These are phyloP conservation scores for Lathamus discolor DNA, from an alignment of 2,113 vertebrate species.

Conservation along the genomic window DNA sequence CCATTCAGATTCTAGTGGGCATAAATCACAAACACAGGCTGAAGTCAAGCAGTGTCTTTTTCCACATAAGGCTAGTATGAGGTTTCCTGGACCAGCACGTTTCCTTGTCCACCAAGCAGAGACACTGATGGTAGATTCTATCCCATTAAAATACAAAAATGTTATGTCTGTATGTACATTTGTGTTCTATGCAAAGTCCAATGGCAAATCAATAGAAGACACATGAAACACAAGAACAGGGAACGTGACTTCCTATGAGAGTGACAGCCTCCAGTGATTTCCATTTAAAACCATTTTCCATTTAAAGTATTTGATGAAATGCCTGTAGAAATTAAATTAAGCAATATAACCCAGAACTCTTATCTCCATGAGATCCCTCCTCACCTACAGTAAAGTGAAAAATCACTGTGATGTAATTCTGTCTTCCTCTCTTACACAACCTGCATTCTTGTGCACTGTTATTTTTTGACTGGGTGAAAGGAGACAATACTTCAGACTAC, in stretches of 20 bases:
- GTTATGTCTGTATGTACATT: fast-evolving
- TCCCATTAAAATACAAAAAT: not conserved
- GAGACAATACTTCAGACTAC: not conserved
- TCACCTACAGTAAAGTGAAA: not conserved
- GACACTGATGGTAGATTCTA: not conserved
- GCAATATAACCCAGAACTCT: not conserved
- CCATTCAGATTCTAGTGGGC: not conserved
- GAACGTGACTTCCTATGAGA: not conserved
- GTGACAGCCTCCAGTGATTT: not conserved
- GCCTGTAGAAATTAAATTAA: not conserved
- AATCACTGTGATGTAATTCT: not conserved
- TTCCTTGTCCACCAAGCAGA: not conserved
- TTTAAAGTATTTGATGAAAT: not conserved
- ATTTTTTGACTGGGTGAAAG: not conserved
- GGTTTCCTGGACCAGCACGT: not conserved
- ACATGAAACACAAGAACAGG: not conserved
- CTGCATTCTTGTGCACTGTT: not conserved
- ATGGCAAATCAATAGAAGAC: not conserved
- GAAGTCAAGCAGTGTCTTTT: not conserved
- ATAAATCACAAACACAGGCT: not conserved
- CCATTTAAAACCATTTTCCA: not conserved
- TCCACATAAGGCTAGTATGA: not conserved
- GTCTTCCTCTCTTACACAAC: not conserved
- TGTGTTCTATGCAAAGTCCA: not conserved
- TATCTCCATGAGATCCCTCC: not conserved